Base-by-base conservation (phyloP, 2,888 invertebrate genomes). In the Campoplex nolae region DNA sequence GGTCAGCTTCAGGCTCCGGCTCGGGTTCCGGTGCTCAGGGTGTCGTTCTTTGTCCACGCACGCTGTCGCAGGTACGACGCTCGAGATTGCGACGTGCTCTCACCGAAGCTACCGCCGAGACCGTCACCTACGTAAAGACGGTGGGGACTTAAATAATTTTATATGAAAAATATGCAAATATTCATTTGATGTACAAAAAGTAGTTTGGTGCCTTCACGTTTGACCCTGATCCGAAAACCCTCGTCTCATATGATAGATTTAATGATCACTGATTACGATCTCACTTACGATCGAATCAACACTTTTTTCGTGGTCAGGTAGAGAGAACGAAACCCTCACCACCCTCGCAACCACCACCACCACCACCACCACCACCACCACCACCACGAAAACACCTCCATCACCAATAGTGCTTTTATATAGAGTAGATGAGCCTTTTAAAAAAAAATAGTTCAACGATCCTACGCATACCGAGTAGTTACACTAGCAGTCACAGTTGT, bases 41-140 rank as follows among this genome's bases (percentile, higher is more conserved):
- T 94, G 97, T 97, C 95, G 97, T 98, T 95, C 97, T 98, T 96
- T 97, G 97, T 95, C 97, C 98, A 94, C 97, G 97, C 95, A 97
- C 97, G 95, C 96, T 98, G 96, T 97, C 98, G 95, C 97, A 98
- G 96, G 97, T 97, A 94, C 97, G 98, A 94, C 96, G 98, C 93
- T 96, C 97, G 94, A 96, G 97, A 94, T 96, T 98, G 95, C 96
- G 98, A 95, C 96, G 98, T 94, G 98, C 98, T 94, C 97, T 97
- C 96, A 98, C 98, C 95, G 97, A 98, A 95, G 97, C 97, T 93
- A 97, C 97, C 95, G 97, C 97, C 95, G 97, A 98, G 96, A 97
- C 97, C 93, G 96, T 97, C 95, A 97, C 96, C 96, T 97, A 97
- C 97, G 97, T 97, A 95, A 97, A 97, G 97, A 97, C 97, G 97